Conservation (phyloP, 2,797 vertebrate species). For the Coranthus polyacanthus region DNA sequence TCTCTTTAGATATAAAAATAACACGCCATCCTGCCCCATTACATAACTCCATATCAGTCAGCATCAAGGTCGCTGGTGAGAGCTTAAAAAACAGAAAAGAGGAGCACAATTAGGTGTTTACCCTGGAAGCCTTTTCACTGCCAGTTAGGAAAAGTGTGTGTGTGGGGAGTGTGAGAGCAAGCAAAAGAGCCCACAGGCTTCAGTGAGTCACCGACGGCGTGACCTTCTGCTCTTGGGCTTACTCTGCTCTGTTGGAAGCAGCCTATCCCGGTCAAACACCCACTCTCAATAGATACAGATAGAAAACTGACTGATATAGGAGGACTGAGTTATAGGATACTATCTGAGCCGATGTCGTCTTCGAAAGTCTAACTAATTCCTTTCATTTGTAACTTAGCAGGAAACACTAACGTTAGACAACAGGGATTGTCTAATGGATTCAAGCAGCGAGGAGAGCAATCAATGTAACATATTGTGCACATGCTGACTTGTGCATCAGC, state of each 20-base stretch:
- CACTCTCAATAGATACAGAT: slow-evolving; percentile 36
- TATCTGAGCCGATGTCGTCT: slow-evolving; percentile 17
- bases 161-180: slow-evolving; percentile 11
- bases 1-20: slow-evolving; percentile 76
- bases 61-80: slow-evolving; percentile 69
- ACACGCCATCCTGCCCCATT: slow-evolving; percentile 66
- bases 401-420: slow-evolving; percentile 28
- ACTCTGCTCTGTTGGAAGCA: slow-evolving; percentile 53
- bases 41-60: slow-evolving; percentile 73
- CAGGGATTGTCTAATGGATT: slow-evolving; percentile 8
- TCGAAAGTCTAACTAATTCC: slow-evolving; percentile 2
- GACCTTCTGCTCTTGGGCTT: slow-evolving; percentile 80
- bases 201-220: slow-evolving; percentile 68
- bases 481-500: slow-evolving; percentile 34
- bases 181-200: slow-evolving; percentile 46
- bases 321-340: slow-evolving; percentile 32
- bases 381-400: slow-evolving; percentile 4
- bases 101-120: slow-evolving; percentile 76
- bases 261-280: slow-evolving; percentile 72
- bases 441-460: slow-evolving; percentile 20
- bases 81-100: slow-evolving; percentile 71
- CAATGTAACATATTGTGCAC: slow-evolving; percentile 10
- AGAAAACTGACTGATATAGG: slow-evolving; percentile 23
- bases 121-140: slow-evolving; percentile 70
- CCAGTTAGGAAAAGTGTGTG: slow-evolving; percentile 41